phyloP scores from a whole-genome alignment of 2,797 vertebrate species.

The Crypturellus tataupa region DNA sequence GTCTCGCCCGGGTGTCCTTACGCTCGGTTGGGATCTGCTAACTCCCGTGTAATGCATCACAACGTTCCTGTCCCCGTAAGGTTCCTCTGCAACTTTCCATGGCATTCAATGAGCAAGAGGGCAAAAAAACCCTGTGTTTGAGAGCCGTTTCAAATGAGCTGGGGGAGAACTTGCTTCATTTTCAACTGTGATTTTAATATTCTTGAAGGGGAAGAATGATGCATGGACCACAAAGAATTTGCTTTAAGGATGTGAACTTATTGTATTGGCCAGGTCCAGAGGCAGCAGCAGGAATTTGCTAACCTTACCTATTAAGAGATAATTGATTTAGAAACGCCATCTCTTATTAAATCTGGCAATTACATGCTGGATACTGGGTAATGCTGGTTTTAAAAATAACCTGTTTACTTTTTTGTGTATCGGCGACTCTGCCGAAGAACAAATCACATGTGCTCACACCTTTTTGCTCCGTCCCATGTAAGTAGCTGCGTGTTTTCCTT shows the following conservation, averaged over 20 bases:
- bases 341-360: background rate
- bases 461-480: background rate
- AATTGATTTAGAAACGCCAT: background rate
- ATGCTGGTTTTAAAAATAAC: background rate
- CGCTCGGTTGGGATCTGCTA: too few species aligned
- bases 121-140: background rate
- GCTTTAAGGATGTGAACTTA: background rate
- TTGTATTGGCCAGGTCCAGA: background rate
- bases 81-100: background rate
- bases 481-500: background rate
- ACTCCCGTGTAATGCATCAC: accelerated
- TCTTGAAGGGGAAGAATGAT: background rate
- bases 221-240: background rate
- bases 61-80: accelerated
- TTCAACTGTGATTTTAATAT: background rate
- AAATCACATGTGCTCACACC: background rate
- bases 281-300: background rate
- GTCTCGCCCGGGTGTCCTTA: accelerated
- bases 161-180: background rate
- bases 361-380: background rate
- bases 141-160: background rate
- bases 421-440: background rate
- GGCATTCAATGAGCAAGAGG: background rate
- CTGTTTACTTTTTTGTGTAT: background rate
- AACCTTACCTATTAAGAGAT: background rate